phyloP scores from a whole-genome alignment of 2,888 invertebrate genomes.

The Mythimna vitellina region DNA sequence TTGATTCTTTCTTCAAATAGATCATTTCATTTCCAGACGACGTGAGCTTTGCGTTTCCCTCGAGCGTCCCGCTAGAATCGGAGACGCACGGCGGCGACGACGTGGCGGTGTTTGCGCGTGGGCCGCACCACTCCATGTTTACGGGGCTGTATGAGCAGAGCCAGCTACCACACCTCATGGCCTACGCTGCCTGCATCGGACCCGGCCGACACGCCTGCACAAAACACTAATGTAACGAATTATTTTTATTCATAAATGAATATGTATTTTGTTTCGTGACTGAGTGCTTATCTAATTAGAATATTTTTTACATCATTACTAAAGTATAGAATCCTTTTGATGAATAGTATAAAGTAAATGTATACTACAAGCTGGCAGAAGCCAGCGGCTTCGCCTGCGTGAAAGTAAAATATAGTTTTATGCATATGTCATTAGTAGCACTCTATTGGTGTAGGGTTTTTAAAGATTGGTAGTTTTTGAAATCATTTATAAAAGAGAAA shows the following conservation, averaged over 20 bases:
- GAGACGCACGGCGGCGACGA: slow-evolving; percentile 95
- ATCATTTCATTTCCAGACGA: slow-evolving; percentile 58
- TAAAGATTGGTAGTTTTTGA: background rate
- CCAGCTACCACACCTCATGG: slow-evolving; percentile 94
- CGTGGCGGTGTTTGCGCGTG: slow-evolving; percentile 93
- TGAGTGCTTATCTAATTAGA: background rate
- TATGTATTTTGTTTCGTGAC: background rate
- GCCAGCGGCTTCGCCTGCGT: too few relatives aligned
- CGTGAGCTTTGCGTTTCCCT: slow-evolving; percentile 71
- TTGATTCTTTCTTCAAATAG: background rate
- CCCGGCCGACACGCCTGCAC: slow-evolving; percentile 83
- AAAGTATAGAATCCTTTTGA: too few relatives aligned
- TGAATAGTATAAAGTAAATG: too few relatives aligned
- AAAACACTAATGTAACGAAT: slow-evolving; percentile 18
- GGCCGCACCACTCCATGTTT: slow-evolving; percentile 94
- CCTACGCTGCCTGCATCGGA: slow-evolving; percentile 93
- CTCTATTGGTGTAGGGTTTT: too few relatives aligned
- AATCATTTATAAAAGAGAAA: too few relatives aligned
- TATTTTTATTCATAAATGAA: background rate
- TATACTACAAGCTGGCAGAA: too few relatives aligned
- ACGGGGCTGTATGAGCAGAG: slow-evolving; percentile 94
- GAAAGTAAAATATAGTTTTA: too few relatives aligned
- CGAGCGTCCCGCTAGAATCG: slow-evolving; percentile 89
- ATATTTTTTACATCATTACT: too few relatives aligned
- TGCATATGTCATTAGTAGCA: too few relatives aligned